These are phyloP conservation scores for Ceratosolen solmsi DNA, from an alignment of 1,140 invertebrate species.

Conservation along the genomic window DNA sequence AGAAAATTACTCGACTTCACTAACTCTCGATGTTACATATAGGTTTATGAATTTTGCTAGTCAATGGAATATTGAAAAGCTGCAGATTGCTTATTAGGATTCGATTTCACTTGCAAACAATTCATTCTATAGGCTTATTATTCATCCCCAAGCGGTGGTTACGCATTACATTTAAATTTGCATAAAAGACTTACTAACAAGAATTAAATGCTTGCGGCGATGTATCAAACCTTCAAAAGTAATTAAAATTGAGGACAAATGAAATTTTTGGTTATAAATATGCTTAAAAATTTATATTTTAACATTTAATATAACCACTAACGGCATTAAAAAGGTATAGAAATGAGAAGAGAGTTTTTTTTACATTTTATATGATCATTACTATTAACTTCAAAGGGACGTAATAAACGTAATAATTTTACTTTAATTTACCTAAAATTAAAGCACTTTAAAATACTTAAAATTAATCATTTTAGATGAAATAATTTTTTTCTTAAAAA, in stretches of 20 bases:
- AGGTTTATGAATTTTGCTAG: slow-evolving; percentile 20
- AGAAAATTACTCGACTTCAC: slow-evolving; percentile 10
- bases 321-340: too few relatives aligned
- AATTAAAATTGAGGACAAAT: not conserved
- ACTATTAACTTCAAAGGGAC: too few relatives aligned
- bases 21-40: slow-evolving; percentile 14
- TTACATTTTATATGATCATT: too few relatives aligned
- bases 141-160: slow-evolving; percentile 21
- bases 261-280: too few relatives aligned
- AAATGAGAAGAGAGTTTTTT: too few relatives aligned
- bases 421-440: too few relatives aligned
- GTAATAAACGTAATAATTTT: too few relatives aligned
- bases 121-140: slow-evolving; percentile 39
- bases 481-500: too few relatives aligned
- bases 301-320: too few relatives aligned
- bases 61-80: not conserved
- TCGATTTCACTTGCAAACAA: slow-evolving; percentile 50
- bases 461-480: too few relatives aligned
- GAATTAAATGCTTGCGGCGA: slow-evolving; percentile 9
- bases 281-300: too few relatives aligned
- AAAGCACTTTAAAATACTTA: too few relatives aligned
- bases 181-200: not conserved
- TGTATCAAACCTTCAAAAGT: not conserved
- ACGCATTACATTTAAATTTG: slow-evolving; percentile 24
- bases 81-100: slow-evolving; percentile 39